A percentile compares a stretch with the other conserved stretches of the same genome.
phyloP scores from a whole-genome alignment of 2,888 invertebrate species.

The Villa cingulata region DNA sequence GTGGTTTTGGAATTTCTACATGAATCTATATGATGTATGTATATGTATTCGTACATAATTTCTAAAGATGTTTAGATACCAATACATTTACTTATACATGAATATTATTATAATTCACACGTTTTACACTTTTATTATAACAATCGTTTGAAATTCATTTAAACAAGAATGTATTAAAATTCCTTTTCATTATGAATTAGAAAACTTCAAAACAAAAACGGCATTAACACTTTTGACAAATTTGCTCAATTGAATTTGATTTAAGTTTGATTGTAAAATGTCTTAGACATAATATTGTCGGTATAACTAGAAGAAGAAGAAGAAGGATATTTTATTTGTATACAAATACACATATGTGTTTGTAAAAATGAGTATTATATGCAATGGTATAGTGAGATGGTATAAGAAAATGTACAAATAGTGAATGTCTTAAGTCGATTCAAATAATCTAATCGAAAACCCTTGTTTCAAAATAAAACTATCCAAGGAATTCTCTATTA shows the following conservation, averaged over 20 bases:
- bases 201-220: conserved; percentile 3
- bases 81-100: too few species aligned
- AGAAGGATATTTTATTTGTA: neutral
- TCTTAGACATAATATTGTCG: conserved; percentile 1
- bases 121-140: neutral
- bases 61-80: too few species aligned
- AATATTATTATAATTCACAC: neutral
- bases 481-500: conserved; percentile 9
- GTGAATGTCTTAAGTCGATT: conserved; percentile 5
- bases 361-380: too few species aligned
- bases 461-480: conserved; percentile 10
- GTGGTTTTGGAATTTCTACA: too few species aligned
- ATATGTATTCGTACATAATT: too few species aligned
- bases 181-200: too few species aligned
- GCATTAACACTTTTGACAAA: conserved; percentile 8
- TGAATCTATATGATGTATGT: too few species aligned
- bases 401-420: too few species aligned
- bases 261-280: conserved; percentile 8
- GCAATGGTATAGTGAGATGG: too few species aligned
- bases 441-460: conserved; percentile 13
- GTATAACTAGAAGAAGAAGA: too few species aligned
- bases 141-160: too few species aligned
- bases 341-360: neutral
- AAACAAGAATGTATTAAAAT: neutral
- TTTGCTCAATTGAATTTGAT: conserved; percentile 11